Base-by-base conservation (phyloP, 2,113 vertebrate genomes). In the Laterallus jamaicensis region DNA sequence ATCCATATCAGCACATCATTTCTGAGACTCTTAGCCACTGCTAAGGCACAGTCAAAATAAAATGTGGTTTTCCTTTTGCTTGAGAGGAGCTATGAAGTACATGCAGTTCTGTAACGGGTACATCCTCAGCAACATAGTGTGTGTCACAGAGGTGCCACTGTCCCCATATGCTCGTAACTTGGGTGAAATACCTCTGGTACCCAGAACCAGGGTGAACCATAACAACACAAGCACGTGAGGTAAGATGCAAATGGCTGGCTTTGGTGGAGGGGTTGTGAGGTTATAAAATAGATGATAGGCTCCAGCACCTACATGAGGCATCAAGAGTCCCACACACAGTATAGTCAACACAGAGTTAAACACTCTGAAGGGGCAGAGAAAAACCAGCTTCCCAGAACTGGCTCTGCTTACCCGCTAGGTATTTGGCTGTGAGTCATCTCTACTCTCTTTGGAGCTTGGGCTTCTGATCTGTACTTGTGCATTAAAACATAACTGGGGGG, bases 141-240 rank as follows among this genome's bases (percentile, higher is more conserved):
- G 9, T 0, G 1, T 25, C 15, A 3, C 0, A 80, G 55, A 55
- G 40, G 12, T 52, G 37, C 15, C 1, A 0, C 50, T 82, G 0
- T 68, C 28, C 25, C 6, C 28, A 4, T 13, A 7, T 15, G 52
- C 66, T 62, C 19, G 2, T 18, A 29, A 2, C 20, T 3, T 6
- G 1, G 0, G 1, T 69, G 62, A 49, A 58, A 20, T 70, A 24
- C 56, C 83, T 35, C 32, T 60, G 17, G 28, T 58, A 15, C 21
- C n/a, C 50, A 40, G 26, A 75, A 37, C 47, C 40, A 55, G 54
- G n/a, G 17, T 37, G 15, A 83, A 31, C 37, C 11, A 2, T 19
- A 62, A 42, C 16, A 76, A 10, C 32, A 7, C 5, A 2, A 40
- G 21, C 40, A 39, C 19, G 40, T 70, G 28, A 76, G 26, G 64